Conservation (phyloP, 2,888 invertebrate species). For the Diploptera punctata region DNA sequence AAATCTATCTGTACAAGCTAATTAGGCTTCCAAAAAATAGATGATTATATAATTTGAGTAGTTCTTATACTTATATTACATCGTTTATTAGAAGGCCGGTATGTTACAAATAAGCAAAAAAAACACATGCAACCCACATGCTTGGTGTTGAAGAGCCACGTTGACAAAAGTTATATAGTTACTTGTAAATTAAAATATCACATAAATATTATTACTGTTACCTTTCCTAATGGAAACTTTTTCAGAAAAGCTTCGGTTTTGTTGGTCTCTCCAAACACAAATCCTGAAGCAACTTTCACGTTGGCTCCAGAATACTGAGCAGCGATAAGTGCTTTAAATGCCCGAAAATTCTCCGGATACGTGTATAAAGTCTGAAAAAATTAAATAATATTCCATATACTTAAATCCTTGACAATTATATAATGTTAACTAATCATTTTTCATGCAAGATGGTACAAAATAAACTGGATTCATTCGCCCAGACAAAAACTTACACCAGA, state of each 20-base stretch:
- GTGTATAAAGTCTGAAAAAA: constrained; percentile 91
- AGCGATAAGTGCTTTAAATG: constrained; percentile 96
- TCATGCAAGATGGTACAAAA: constrained; percentile 17
- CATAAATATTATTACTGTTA: constrained; percentile 56
- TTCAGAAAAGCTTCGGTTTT: constrained; percentile 84
- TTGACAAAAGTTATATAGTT: background rate
- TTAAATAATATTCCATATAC: constrained; percentile 17
- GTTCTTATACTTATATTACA: too few species aligned
- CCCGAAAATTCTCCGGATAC: constrained; percentile 97
- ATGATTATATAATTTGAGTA: too few species aligned
- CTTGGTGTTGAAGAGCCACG: background rate
- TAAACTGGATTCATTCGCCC: constrained; percentile 43
- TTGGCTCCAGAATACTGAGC: constrained; percentile 94
- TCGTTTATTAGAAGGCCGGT: too few species aligned
- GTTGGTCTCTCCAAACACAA: constrained; percentile 94
- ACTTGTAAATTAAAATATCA: background rate
- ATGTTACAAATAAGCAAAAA: too few species aligned
- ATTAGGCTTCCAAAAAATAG: too few species aligned
- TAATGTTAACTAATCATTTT: background rate
- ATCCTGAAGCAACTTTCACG: constrained; percentile 81
- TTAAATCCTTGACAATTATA: constrained; percentile 10
- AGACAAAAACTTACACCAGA: constrained; percentile 58
- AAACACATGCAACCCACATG: constrained; percentile 16
- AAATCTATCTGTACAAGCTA: too few species aligned
- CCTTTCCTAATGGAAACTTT: constrained; percentile 98